Evolutionary conservation across 2,888 invertebrate genomes (phyloP), one percentile per base, ranked within the genome.

Genomic region (Sarcophaga rosellei): DNA sequence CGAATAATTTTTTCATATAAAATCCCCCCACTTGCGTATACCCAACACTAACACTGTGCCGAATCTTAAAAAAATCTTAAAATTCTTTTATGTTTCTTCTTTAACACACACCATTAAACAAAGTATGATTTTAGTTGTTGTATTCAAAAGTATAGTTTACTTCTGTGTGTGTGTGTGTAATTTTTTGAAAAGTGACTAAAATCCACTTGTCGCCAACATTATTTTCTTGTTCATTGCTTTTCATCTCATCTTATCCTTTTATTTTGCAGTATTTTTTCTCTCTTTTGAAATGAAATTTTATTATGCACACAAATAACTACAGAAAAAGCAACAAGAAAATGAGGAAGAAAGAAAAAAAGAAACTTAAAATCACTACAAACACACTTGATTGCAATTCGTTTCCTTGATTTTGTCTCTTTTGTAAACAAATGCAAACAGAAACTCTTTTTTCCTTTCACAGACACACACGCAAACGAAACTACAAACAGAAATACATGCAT

Each of bases 171-270:
- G 63, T 76, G 65, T 47, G 35, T 74, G 47, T n/a, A 23, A 75
- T 75, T 11, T 35, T 81, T 75, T 80, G 74, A 85, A 82, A 80
- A 74, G 81, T 80, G 68, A 79, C 74, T 62, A 77, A 85, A 85
- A 82, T 73, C 77, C 69, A 81, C 79, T 85, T 87, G 84, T 79
- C 78, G 70, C 81, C 78, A 81, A 66, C 61, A 73, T 53, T 79
- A 65, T 69, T 68, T 66, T 11, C 72, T 74, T 62, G 35, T 59
- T 44, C 23, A 25, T 69, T 23, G 11, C 57, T 23, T 25, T 25
- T 70, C 21, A 35, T n/a, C 8, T 35, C 35, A 35, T 35, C 35
- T 35, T 35, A 35, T 35, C 35, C 35, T 35, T 35, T 0, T 35
- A 35, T 35, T 10, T 35, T 35, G 35, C 35, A 35, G 35, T 35